Evolutionary conservation across 2,113 vertebrate species (phyloP), one percentile per base, ranked within the genome.

Genomic region (Pollimyrus isidori): DNA sequence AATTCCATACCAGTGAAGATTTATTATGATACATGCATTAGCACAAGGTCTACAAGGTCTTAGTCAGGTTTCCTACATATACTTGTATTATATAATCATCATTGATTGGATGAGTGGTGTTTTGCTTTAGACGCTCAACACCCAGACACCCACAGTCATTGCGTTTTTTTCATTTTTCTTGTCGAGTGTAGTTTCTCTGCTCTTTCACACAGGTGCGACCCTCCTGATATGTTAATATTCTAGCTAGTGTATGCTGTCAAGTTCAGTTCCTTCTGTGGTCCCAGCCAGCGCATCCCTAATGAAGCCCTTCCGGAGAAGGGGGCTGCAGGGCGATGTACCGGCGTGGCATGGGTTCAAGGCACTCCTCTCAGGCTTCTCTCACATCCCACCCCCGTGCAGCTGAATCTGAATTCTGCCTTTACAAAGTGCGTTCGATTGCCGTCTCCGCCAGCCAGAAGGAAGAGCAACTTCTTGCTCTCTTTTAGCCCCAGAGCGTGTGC

Each of bases 401-500:
- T 85, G 53, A 88, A 90, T 88, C 85, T 88, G n/a, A 90, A 90
- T 90, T 90, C 80, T 88, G 87, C 56, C 23, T 85, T 88, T 50
- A 88, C 76, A 46, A 65, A 88, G 94, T 96, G 92, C 94, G 4
- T 49, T 96, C 96, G 96, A 94, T 94, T 95, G 95, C 94, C 94
- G 94, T 69, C 95, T 96, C 96, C 95, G 95, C 96, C 91, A 93
- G 90, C 93, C 94, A 93, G 94, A 93, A 94, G 73, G 95, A 95
- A 92, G 94, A 94, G 91, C 92, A 94, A 90, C 93, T 50, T 21
- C 53, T 53, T 42, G 19, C 15, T 23, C 50, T 39, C 86, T 82
- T 88, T 39, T 52, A 65, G 46, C n/a, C 94, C 95, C 95, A 94
- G 93, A 94, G 92, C 95, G 94, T 96, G 95, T 95, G 93, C 95